phyloP scores from a whole-genome alignment of 2,888 invertebrate genomes.

The Drosophila nr. perissopoda region DNA sequence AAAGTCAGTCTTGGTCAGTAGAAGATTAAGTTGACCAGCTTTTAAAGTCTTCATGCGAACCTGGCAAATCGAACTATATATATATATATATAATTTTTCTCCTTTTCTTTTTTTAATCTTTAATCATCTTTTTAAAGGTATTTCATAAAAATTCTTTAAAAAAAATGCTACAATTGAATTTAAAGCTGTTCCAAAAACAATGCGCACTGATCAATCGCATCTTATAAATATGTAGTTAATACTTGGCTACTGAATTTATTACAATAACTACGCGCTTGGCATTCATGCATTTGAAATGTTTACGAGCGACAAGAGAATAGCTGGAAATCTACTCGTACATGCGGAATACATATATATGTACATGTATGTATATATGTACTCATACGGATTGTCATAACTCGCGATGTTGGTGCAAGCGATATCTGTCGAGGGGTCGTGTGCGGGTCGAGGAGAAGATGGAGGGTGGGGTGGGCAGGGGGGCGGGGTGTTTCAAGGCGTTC shows the following conservation, averaged over 20 bases:
- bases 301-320: constrained; percentile 26
- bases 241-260: constrained; percentile 67
- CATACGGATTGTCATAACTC: constrained; percentile 74
- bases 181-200: constrained; percentile 18
- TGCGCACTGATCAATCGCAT: constrained; percentile 28
- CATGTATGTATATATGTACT: constrained; percentile 7
- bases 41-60: background rate
- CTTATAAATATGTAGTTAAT: constrained; percentile 54
- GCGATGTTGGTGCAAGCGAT: constrained; percentile 44
- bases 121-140: background rate
- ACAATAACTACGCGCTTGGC: constrained; percentile 60
- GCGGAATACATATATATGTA: background rate
- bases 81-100: no score
- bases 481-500: constrained; percentile 67
- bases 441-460: constrained; percentile 40
- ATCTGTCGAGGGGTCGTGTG: constrained; percentile 14
- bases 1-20: background rate
- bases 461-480: background rate
- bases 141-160: background rate
- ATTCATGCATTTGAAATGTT: constrained; percentile 71
- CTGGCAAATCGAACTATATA: background rate
- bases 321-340: constrained; percentile 18
- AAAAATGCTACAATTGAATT: background rate
- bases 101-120: no score
- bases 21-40: background rate